phyloP scores from a whole-genome alignment of 2,113 vertebrate species.

The Ardeotis arabs region DNA sequence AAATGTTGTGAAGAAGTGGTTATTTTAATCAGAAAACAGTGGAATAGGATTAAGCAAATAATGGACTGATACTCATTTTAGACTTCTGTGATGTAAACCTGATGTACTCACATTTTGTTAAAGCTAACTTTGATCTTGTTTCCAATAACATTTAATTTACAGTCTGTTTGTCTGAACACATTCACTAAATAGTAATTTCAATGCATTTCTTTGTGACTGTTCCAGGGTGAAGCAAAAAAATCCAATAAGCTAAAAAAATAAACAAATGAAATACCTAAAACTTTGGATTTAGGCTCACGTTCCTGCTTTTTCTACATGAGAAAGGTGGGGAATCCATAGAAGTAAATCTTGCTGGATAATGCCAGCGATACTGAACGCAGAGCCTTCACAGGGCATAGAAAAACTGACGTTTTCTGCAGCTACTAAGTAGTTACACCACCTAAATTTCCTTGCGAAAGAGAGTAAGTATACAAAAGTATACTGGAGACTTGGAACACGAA shows the following conservation, averaged over 20 bases:
- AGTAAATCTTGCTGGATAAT: not conserved
- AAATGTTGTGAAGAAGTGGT: not conserved
- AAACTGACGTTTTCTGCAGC: not conserved
- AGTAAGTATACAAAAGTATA: not conserved
- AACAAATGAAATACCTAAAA: not conserved
- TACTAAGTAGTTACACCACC: not conserved
- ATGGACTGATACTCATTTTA: not conserved
- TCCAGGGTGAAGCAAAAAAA: not conserved
- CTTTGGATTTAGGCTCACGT: not conserved
- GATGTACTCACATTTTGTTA: not conserved
- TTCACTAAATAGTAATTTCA: not conserved
- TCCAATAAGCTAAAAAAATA: not conserved
- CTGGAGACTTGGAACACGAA: not conserved
- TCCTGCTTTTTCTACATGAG: not conserved
- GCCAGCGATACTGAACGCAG: not conserved
- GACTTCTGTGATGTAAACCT: not conserved
- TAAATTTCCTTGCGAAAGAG: not conserved
- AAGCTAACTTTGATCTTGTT: not conserved
- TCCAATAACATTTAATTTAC: conserved; percentile 8
- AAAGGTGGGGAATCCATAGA: not conserved
- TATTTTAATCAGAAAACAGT: not conserved
- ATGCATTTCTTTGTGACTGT: not conserved
- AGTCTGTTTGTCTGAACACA: not conserved
- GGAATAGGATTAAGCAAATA: not conserved
- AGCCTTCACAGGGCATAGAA: not conserved